Evolutionary conservation across 2,797 vertebrate genomes (phyloP).

Genomic region (Sebastolobus altivelis): DNA sequence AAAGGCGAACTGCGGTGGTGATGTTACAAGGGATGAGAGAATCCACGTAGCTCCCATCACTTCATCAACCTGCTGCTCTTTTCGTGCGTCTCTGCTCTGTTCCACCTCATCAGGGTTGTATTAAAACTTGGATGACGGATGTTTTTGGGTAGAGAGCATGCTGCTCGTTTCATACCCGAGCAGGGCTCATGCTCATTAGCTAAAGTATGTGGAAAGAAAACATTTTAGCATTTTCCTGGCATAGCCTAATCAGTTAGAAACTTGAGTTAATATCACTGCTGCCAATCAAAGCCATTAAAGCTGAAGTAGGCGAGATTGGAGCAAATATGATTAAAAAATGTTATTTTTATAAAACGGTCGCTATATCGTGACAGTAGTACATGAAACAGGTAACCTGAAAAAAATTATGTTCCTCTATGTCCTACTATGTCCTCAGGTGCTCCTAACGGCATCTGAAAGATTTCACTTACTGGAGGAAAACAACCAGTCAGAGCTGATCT

Average conservation of each 20-base stretch:
- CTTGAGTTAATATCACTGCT: slow-evolving; percentile 33
- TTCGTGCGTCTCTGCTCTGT: slow-evolving; percentile 52
- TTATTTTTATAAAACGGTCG: no score
- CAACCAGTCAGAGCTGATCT: no score
- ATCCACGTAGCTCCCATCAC: slow-evolving; percentile 5
- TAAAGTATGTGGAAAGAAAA: slow-evolving; percentile 46
- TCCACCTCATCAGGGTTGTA: slow-evolving; percentile 73
- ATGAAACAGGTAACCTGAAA: no score
- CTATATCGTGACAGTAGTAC: no score
- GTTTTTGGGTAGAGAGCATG: slow-evolving; percentile 14
- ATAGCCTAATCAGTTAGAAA: slow-evolving; percentile 24
- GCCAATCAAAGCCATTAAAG: slow-evolving; percentile 3
- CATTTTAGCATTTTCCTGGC: slow-evolving; percentile 4
- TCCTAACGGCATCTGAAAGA: no score
- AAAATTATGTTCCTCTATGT: no score
- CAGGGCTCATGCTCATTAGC: slow-evolving; percentile 52
- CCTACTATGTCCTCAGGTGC: no score
- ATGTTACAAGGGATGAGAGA: slow-evolving; percentile 20
- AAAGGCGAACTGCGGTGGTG: not conserved
- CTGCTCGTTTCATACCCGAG: slow-evolving; percentile 35
- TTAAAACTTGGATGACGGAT: slow-evolving; percentile 72
- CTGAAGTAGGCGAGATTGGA: no score
- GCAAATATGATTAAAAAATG: no score
- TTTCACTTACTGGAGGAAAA: no score
- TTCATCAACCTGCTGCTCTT: slow-evolving; percentile 70